Evolutionary conservation across 2,888 invertebrate species (phyloP).

Genomic region (Drosophila longiperda): DNA sequence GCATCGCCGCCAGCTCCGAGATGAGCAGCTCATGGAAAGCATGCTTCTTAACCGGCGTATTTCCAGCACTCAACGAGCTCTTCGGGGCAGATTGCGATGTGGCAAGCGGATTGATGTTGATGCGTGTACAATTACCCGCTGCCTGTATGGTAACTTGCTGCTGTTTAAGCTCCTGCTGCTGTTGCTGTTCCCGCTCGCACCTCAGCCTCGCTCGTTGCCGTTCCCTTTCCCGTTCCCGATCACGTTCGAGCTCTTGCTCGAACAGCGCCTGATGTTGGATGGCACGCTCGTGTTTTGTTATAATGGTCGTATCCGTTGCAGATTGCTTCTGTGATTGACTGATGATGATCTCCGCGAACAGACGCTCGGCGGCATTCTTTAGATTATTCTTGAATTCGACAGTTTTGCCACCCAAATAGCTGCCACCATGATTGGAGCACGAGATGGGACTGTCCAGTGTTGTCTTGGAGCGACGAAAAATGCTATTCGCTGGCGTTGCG

Average conservation of each 20-base stretch:
- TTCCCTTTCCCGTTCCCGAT: constrained; percentile 26
- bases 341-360: constrained; percentile 84
- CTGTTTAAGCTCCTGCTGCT: constrained; percentile 26
- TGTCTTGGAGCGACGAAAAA: constrained; percentile 83
- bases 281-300: constrained; percentile 82
- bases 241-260: constrained; percentile 64
- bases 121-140: constrained; percentile 78
- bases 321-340: constrained; percentile 81
- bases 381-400: constrained; percentile 84
- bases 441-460: constrained; percentile 72
- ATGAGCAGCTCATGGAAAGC: constrained; percentile 89
- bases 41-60: constrained; percentile 83
- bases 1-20: constrained; percentile 89
- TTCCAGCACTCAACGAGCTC: constrained; percentile 71
- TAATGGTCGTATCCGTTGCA: constrained; percentile 69
- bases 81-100: constrained; percentile 36
- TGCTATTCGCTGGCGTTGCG: constrained; percentile 56
- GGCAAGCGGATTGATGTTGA: constrained; percentile 67
- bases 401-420: constrained; percentile 78
- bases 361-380: constrained; percentile 84
- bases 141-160: constrained; percentile 65
- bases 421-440: constrained; percentile 19
- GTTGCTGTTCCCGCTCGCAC: constrained; percentile 21
- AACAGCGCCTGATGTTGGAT: constrained; percentile 75
- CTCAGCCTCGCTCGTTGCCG: constrained; percentile 11